Base-by-base conservation (phyloP, 2,113 vertebrate genomes). In the Penelope pileata region DNA sequence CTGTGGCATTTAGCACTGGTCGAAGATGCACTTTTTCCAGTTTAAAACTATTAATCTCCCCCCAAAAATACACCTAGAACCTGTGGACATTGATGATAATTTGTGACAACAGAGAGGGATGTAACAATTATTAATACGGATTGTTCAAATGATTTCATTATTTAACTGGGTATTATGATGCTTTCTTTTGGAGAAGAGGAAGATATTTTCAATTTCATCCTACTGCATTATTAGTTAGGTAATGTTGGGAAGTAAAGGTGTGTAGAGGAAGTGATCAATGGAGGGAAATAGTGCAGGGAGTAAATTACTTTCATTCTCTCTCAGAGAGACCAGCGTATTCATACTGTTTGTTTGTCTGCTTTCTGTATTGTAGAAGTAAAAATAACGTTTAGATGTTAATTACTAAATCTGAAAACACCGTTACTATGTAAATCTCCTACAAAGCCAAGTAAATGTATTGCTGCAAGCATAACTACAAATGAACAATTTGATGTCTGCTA, bases 271-370 rank as follows among this genome's bases (percentile, higher is more conserved):
- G 5, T 15, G 10, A 45, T 36, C 0, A 1, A 26, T 29, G 23
- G 43, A 86, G 7, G 16, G 9, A 43, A n/a, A 32, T 0, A 1
- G 6, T 4, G 13, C 0, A 7, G 3, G 5, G 8, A 70, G 4
- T 2, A 13, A 27, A 59, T 60, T 53, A 2, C 7, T 79, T 69
- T 69, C 7, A 9, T 36, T 56, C 16, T 4, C 2, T 40, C 21
- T 90, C 17, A 42, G 6, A 45, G n/a, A 67, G 32, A 36, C 1
- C 7, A 36, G 3, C 3, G 14, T 22, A 79, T 73, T 34, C 67
- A 30, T 60, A 75, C 12, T 60, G 4, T 9, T 54, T 78, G 6
- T 29, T 93, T 76, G 2, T 16, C 81, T 58, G 22, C 10, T 94
- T 90, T 67, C 58, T 6, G 7, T 60, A 60, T 5, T 69, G 47